Evolutionary conservation across 2,113 vertebrate genomes (phyloP), one percentile per base, ranked within the genome.

Genomic region (Platysteira castanea): DNA sequence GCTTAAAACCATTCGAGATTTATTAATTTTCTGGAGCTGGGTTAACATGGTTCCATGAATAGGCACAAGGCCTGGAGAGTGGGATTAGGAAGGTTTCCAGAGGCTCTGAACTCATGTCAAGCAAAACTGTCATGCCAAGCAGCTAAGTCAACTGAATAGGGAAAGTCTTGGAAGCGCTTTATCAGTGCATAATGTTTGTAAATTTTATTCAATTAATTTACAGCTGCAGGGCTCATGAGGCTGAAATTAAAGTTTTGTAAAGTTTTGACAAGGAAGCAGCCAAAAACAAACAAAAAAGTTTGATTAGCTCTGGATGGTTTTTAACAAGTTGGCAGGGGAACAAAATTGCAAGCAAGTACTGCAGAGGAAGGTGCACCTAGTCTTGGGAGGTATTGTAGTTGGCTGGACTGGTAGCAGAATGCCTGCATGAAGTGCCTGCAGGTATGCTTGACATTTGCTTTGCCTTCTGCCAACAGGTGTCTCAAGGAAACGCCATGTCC

Each of bases 151-250:
- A 91, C 90, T 91, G 96, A 96, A 92, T 39, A 89, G 90, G 84
- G 95, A 95, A 97, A 97, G 87, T 73, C 86, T 94, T 87, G 89
- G 75, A 97, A 95, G 46, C 93, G 87, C 77, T 97, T 95, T 97
- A 96, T 97, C 93, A 64, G 52, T 78, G 88, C 67, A 61, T 98
- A 97, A 98, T 98, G 95, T 96, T 98, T 98, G 95, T 97, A 97
- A 98, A 97, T 98, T 97, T 97, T 95, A 98, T 98, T 97, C 98
- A 97, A 74, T 98, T 98, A 98, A 98, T 98, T 98, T 98, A 96
- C 96, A 97, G 97, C 97, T 97, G 96, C 89, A 92, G 96, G 97
- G 96, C 97, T 98, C 90, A 79, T 92, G 96, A 97, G 95, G 70
- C 96, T 96, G 95, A 97, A 97, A 95, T 97, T 57, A 92, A 98